Base-by-base conservation (phyloP, 92 coral and sea anemone species). In the Parazoanthus darwini region DNA sequence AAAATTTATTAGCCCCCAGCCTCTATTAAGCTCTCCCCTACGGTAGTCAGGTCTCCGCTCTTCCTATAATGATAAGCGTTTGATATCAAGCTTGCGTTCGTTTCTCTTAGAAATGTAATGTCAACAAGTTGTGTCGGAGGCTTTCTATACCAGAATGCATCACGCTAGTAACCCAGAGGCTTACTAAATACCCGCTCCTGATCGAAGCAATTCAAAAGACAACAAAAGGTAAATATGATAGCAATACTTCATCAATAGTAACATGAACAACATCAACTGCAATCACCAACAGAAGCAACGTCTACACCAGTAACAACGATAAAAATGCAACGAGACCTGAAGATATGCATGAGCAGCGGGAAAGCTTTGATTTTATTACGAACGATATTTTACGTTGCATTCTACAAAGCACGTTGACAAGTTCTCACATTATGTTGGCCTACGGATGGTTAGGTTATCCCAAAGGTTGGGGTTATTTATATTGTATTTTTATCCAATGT, bases 131-230 rank as follows among this genome's bases (percentile, higher is more conserved):
- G 77, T 94, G 96, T 72, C 95, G 99, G 75, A 93, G 99, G 33
- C 88, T 97, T 37, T 94, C 94, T 36, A 85, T 97, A 89, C 98
- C 98, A 86, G 99, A 94, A 63, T 95, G 97, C 93, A 95, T 97
- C 86, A 97, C 99, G 68, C 91, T 97, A 25, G 98, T 97, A 77
- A 95, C 97, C 48, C 99, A 97, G 70, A 89, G 99, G 79, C 93
- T 95, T 59, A 95, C 99, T 72, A 97, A 97, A 89, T 97, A 97
- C 84, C 99, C 99, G 14, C 91, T 93, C 20, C 92, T 97, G 23
- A 95, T 97, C 36, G 99, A 97, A 78, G 98, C 97, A 51, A 97
- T 97, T 59, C 91, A 94, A 77, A 97, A 97, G 93, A 94, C 96
- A 5, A 97, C 99, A 3, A 97, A 94, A 94, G 94, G 99, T 97